Evolutionary conservation across 2,797 vertebrate genomes (phyloP), one percentile per base, ranked within the genome.

Genomic region (Peromyscus eremicus): DNA sequence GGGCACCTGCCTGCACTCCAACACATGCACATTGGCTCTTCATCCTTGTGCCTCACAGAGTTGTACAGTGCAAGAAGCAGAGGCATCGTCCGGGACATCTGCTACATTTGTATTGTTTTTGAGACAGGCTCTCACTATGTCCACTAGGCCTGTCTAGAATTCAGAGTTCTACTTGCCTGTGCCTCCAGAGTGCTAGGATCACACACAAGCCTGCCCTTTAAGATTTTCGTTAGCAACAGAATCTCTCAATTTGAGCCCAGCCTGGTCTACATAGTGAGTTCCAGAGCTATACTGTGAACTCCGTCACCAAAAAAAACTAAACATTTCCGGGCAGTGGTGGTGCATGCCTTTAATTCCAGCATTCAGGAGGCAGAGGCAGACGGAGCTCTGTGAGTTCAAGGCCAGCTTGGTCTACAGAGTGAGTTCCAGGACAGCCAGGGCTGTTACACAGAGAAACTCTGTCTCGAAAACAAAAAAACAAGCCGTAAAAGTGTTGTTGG

Each of bases 1-100:
- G 16, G 60, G 37, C 37, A 75, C 37, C 37, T 25, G 71, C 12
- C 25, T 40, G 21, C 37, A 75, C 37, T 73, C 70, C n/a, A 21
- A 23, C 70, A 37, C n/a, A 73, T 57, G 55, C 34, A n/a, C 14
- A 23, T 17, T 5, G 60, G 40, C 49, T 57, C 21, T 52, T n/a
- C 34, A 12, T 29, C n/a, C 84, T 64, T 17, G 19, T 0, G 23
- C 49, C 34, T 91, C 79, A 4, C 27, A 23, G 49, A 77, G 29
- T 0, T 43, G 0, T 29, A 46, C n/a, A 27, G 1, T 27, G 1
- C 3, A 25, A 3, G 57, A 76, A 6, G 13, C 1, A 23, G 2
- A 77, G 64, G 14, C 21, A 19, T 64, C 73, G n/a, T 23, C 55
- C 34, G 60, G 37, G 64, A 68, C 10, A 25, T 13, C 6, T 8